These are phyloP conservation scores for Drosophila auraria DNA, from an alignment of 1,140 invertebrate genomes.

Conservation along the genomic window DNA sequence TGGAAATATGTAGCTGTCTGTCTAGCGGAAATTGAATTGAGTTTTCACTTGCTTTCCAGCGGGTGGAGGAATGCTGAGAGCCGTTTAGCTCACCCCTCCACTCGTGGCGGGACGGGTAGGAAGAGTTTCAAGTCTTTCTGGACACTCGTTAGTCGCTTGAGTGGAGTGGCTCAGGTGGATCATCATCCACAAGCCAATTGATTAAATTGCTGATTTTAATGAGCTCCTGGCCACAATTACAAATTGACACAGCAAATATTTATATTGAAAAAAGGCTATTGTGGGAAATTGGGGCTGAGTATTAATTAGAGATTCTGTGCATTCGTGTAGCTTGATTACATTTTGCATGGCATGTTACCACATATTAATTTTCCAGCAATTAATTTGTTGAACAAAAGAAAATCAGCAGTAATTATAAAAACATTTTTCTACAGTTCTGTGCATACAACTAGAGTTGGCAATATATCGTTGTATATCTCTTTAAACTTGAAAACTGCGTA, in stretches of 20 bases:
- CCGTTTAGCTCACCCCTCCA: slow-evolving; percentile 11
- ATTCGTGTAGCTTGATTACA: neutral
- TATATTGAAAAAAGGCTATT: neutral
- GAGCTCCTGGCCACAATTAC: slow-evolving; percentile 6
- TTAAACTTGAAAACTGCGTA: too few species aligned
- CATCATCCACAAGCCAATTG: slow-evolving; percentile 11
- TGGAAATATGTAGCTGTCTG: slow-evolving; percentile 67
- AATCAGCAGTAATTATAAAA: neutral
- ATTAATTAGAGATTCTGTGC: neutral
- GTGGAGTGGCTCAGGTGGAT: slow-evolving; percentile 21
- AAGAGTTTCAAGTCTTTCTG: slow-evolving; percentile 41
- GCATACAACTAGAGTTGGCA: too few species aligned
- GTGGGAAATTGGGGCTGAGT: neutral
- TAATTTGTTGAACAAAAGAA: neutral
- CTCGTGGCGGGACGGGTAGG: neutral
- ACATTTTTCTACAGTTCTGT: too few species aligned
- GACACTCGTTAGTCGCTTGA: slow-evolving; percentile 40
- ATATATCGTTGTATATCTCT: too few species aligned
- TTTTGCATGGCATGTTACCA: neutral
- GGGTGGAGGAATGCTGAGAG: slow-evolving; percentile 12
- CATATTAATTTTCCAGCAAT: too few species aligned
- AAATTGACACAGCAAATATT: slow-evolving; percentile 7
- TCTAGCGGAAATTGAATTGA: slow-evolving; percentile 68
- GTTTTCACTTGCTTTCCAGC: slow-evolving; percentile 27
- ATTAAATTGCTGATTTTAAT: slow-evolving; percentile 26